Evolutionary conservation across 1,140 invertebrate species (phyloP).

Genomic region (Nasonia longicornis): DNA sequence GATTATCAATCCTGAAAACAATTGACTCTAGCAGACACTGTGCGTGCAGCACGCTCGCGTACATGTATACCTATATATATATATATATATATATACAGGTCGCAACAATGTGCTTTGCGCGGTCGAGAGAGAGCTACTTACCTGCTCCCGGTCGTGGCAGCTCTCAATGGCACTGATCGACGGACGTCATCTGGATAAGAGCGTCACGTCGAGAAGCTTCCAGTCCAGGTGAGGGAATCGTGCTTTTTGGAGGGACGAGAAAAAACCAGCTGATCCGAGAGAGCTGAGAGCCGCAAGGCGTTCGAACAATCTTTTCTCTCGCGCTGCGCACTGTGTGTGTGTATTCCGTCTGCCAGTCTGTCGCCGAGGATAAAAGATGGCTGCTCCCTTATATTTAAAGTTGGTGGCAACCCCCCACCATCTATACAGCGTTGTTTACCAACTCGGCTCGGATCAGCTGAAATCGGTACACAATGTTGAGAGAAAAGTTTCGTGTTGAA

Average conservation of each 20-base stretch:
- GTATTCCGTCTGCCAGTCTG: background rate
- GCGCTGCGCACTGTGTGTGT: background rate
- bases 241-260: background rate
- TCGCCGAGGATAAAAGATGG: constrained; percentile 25
- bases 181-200: background rate
- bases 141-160: background rate
- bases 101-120: background rate
- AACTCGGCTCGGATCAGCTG: constrained; percentile 15
- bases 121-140: background rate
- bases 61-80: background rate
- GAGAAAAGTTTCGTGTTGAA: background rate
- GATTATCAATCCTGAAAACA: background rate
- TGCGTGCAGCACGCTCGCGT: background rate
- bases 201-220: background rate
- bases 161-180: background rate
- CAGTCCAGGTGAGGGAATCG: background rate
- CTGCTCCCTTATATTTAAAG: constrained; percentile 25
- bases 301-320: background rate
- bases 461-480: background rate
- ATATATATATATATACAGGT: background rate
- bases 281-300: background rate
- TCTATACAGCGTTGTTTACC: background rate
- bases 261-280: background rate
- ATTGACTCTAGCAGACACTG: background rate
- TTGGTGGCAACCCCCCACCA: background rate